phyloP scores from a whole-genome alignment of 2,113 vertebrate genomes.

The Psammodynastes pulverulentus region DNA sequence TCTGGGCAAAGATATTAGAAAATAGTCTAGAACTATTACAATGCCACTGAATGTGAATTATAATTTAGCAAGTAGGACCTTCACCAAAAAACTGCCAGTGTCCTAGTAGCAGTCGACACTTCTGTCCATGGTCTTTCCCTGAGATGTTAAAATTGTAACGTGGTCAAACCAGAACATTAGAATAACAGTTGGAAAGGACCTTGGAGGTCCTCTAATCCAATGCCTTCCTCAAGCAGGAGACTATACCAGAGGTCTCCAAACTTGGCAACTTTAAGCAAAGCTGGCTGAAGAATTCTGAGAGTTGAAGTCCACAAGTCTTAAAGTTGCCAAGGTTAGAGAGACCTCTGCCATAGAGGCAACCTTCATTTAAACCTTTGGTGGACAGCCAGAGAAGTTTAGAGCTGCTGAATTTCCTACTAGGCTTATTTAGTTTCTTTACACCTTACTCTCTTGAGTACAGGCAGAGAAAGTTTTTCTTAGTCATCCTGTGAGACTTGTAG shows the following conservation, averaged over 20 bases:
- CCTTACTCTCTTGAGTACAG: neutral
- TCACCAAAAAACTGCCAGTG: neutral
- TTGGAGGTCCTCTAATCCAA: neutral
- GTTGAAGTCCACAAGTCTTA: too few species aligned
- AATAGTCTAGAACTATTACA: neutral
- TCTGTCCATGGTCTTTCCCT: neutral
- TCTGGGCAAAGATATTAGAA: neutral
- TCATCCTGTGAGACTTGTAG: neutral
- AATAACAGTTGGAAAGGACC: neutral
- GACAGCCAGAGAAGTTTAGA: too few species aligned
- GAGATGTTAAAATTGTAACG: neutral
- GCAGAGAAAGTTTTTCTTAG: neutral
- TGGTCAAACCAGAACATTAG: neutral
- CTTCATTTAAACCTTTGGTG: too few species aligned
- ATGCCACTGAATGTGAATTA: neutral
- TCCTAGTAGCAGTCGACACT: neutral
- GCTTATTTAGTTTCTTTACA: neutral
- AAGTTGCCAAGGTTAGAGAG: too few species aligned
- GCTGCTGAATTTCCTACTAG: neutral
- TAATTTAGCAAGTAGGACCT: neutral
- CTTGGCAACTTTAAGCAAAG: too few species aligned
- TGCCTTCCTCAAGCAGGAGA: neutral
- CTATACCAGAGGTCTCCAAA: too few species aligned
- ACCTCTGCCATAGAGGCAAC: too few species aligned
- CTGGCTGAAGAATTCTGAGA: too few species aligned